Evolutionary conservation across 2,113 vertebrate genomes (phyloP).

Genomic region (Ophthalmolycus amberensis): DNA sequence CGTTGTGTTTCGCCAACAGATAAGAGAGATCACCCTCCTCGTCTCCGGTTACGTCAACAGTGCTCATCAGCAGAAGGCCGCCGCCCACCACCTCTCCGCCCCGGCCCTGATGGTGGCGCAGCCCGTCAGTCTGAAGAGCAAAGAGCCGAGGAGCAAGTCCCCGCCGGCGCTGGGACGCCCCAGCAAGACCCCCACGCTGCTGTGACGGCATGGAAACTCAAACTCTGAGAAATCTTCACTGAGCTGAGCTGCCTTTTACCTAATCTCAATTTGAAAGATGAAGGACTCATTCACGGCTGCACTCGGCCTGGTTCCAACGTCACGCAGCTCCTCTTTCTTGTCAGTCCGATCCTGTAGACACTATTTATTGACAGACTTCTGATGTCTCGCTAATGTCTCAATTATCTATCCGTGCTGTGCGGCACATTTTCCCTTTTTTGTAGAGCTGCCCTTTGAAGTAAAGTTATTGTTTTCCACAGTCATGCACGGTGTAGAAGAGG

Average conservation of each 20-base stretch:
- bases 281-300: neutral
- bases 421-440: slow-evolving; percentile 1
- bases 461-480: neutral
- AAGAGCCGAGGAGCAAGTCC: slow-evolving; percentile 85
- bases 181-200: slow-evolving; percentile 92
- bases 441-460: slow-evolving; percentile 5
- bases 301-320: neutral
- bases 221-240: neutral
- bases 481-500: neutral
- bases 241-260: neutral
- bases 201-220: slow-evolving; percentile 78
- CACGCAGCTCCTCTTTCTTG: neutral
- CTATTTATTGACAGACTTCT: slow-evolving; percentile 35
- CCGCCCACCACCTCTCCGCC: slow-evolving; percentile 92
- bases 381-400: neutral
- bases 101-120: slow-evolving; percentile 87
- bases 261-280: neutral
- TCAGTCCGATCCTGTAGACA: neutral
- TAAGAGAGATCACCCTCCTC: slow-evolving; percentile 94
- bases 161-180: slow-evolving; percentile 85
- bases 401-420: slow-evolving; percentile 2
- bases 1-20: slow-evolving; percentile 81
- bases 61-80: slow-evolving; percentile 90
- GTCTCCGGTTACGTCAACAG: slow-evolving; percentile 95
- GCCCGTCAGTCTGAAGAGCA: slow-evolving; percentile 82